These are phyloP conservation scores for Danio albolineatus DNA, from an alignment of 2,797 vertebrate genomes.

Conservation along the genomic window DNA sequence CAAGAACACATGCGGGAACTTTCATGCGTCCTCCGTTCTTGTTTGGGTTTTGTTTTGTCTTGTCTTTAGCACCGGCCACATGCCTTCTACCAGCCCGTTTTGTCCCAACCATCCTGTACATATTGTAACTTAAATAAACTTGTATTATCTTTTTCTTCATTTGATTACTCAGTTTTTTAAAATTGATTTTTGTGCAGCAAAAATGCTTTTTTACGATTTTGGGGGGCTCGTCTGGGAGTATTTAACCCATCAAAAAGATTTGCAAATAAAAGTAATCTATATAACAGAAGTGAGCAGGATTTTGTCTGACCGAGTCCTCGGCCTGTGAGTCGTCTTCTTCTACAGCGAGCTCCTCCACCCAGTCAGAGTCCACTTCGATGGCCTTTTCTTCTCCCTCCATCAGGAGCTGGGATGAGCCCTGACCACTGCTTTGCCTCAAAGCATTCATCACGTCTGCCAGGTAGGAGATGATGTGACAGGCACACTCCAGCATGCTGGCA, in stretches of 20 bases:
- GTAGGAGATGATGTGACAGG: constrained; percentile 96
- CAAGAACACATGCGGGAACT: no score
- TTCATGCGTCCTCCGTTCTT: no score
- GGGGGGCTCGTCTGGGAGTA: no score
- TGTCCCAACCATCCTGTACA: no score
- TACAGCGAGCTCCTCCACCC: constrained; percentile 96
- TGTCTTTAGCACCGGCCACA: no score
- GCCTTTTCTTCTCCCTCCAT: constrained; percentile 96
- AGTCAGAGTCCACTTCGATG: constrained; percentile 97
- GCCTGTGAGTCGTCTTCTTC: constrained; percentile 99
- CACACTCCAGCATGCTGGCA: constrained; percentile 92
- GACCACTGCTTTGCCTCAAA: constrained; percentile 88
- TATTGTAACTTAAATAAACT: no score
- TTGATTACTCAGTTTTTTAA: no score
- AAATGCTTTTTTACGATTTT: no score
- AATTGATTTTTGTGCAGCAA: no score
- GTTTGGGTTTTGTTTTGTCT: no score
- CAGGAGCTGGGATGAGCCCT: constrained; percentile 87
- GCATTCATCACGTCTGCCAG: constrained; percentile 98
- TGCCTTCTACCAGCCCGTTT: no score
- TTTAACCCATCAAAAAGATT: neutral
- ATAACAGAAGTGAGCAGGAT: neutral
- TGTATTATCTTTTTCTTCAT: no score
- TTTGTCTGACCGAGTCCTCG: constrained; percentile 90
- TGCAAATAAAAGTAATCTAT: neutral